Base-by-base conservation (phyloP, 2,888 invertebrate genomes). In the Papilio gigon region DNA sequence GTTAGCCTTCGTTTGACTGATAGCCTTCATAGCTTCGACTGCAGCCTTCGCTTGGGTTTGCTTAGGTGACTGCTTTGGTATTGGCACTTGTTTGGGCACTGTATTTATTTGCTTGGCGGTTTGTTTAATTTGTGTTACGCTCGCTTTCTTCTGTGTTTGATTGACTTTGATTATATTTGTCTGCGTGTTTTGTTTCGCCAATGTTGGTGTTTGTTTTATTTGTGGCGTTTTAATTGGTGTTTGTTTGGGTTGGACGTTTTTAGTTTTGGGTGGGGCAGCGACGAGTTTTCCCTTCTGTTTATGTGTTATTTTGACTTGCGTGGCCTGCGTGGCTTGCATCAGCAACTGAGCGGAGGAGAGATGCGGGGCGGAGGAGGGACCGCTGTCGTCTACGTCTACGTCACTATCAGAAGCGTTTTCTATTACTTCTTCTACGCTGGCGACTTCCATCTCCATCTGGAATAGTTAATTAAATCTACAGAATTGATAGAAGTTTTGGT, bases 341-440 rank as follows among this genome's bases (percentile, higher is more conserved):
- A 91, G 82, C 0, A 90, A 82, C 64, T 90, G 90, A 0, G 91
- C 90, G 1, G 88, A 89, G 0, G 90, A 89, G 0, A 89, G 78
- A 17, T 83, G 85, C 0, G 85, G 79, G 2, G 76, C 71, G 0
- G 81, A 65, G 0, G 83, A 25, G 0, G 81, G 73, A 1, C 81
- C 78, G 22, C 81, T 85, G 70, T 90, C 90, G 71, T 90, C 90
- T 0, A 90, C 89, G 71, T 91, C 92, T 0, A 92, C 90, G 75
- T 92, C 92, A 61, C 89, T 90, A 74, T 92, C 91, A 0, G 90
- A 90, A 0, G 84, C 89, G 65, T 82, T 80, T 44, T 88, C 87
- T 2, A 80, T 73, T 1, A 83, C 76, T 70, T 89, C 90, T 61
- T 90, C 90, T 0, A 81, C 71, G 14, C 77, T 80, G 1, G 75